Base-by-base conservation (phyloP, 2,888 invertebrate genomes). In the Cheilosia impressa region DNA sequence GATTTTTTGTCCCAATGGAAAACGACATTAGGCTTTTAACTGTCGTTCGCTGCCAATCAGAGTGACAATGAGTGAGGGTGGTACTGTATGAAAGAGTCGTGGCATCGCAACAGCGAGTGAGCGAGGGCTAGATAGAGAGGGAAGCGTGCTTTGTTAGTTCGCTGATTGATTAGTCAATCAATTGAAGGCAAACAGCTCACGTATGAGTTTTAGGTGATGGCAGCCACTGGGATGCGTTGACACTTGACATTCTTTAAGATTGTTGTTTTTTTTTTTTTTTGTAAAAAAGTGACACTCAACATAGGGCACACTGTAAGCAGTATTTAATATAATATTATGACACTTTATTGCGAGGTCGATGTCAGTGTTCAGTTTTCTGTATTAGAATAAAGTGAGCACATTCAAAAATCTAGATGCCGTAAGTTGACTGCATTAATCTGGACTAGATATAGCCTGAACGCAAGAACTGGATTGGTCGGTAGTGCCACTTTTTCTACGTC, bases 111-210 rank as follows among this genome's bases (percentile, higher is more conserved):
- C 10, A 43, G 22, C 17, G 41, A 50, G 55, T 52, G 31, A 43
- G 22, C 17, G 41, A 50, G 55, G 58, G 31, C 24, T 24, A 27
- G 50, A 15, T 27, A 9, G 52, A 52, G 10, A 62, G 58, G 34
- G 22, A 38, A 1, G 13, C 13, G 17, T 22, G 53, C 57, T 43
- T 45, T 71, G 52, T 41, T 60, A 41, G 52, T 6, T 38, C 27
- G 52, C 24, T 71, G 58, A 66, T 82, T 82, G 65, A 77, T 82
- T 77, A 77, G 65, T 82, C 63, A 63, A 52, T 71, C 57, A n/a
- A 34, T 55, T 34, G 60, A 63, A 19, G 55, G 55, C 9, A 34
- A 17, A 13, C 31, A 5, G 47, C 31, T 31, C 17, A 4, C 13
- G 31, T 57, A 43, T 27, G 43, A 58, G 27, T 19, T 47, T 45